A percentile compares a stretch with the other conserved stretches of the same genome.
phyloP scores from a whole-genome alignment of 2,113 vertebrate genomes.

The Onychostruthus taczanowskii region DNA sequence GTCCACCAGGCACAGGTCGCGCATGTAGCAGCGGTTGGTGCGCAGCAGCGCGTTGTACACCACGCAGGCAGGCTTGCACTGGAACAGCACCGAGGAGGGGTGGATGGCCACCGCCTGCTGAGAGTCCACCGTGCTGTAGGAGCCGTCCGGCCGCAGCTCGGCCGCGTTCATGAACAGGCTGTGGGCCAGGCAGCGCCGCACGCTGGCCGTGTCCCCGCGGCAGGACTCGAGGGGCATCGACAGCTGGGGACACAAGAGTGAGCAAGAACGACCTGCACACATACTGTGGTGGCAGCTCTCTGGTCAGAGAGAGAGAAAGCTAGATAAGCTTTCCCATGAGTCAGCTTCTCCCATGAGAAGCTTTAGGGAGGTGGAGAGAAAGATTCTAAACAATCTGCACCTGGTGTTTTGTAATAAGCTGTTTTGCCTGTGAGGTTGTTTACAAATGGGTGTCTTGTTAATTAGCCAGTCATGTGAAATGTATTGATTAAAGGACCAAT shows the following conservation, averaged over 20 bases:
- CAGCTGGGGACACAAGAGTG: constrained; percentile 67
- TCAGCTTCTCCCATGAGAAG: too few species aligned
- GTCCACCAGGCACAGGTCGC: constrained; percentile 90
- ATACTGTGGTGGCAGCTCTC: too few species aligned
- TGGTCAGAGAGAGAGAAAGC: too few species aligned
- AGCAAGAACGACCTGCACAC: fast-evolving
- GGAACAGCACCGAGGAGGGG: constrained; percentile 93
- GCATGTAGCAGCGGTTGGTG: constrained; percentile 94
- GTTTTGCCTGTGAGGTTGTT: too few species aligned
- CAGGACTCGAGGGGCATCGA: constrained; percentile 85
- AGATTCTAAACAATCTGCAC: too few species aligned
- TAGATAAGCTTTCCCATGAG: too few species aligned
- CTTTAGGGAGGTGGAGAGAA: too few species aligned
- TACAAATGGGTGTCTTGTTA: too few species aligned
- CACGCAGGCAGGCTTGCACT: constrained; percentile 87
- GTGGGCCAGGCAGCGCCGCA: constrained; percentile 91
- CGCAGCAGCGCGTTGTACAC: constrained; percentile 88
- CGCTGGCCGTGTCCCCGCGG: constrained; percentile 71
- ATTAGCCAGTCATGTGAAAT: too few species aligned
- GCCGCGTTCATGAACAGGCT: constrained; percentile 90
- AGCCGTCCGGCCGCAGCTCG: constrained; percentile 87
- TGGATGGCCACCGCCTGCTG: constrained; percentile 91
- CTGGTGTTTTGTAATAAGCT: too few species aligned
- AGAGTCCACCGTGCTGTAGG: constrained; percentile 83
- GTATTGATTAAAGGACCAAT: too few species aligned